phyloP scores from a whole-genome alignment of 2,797 vertebrate species.

The Psittacula derbiana region DNA sequence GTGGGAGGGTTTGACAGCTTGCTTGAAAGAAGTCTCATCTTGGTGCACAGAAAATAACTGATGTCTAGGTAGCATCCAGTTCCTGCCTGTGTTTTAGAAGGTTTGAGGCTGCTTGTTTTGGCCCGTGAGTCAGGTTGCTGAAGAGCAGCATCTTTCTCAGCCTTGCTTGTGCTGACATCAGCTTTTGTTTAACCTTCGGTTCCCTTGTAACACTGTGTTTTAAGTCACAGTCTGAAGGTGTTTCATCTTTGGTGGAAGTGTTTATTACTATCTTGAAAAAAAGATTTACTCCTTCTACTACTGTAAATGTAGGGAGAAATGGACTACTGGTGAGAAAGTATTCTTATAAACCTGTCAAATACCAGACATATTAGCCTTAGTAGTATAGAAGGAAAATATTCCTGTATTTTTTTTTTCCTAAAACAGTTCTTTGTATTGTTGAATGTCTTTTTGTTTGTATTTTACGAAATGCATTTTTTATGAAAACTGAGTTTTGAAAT shows the following conservation, averaged over 20 bases:
- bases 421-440: background rate
- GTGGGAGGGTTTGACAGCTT: background rate
- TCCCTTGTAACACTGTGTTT: background rate
- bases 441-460: background rate
- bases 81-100: background rate
- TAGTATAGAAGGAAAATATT: background rate
- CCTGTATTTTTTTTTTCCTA: background rate
- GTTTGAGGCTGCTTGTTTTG: background rate
- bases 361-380: background rate
- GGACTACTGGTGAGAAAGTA: background rate
- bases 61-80: background rate
- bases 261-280: background rate
- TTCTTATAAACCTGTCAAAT: background rate
- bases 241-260: background rate
- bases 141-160: background rate
- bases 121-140: background rate
- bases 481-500: background rate
- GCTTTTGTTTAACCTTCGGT: background rate
- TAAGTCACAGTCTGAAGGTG: background rate
- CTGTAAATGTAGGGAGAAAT: background rate
- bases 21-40: background rate
- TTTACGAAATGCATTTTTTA: background rate
- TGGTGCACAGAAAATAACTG: background rate
- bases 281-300: background rate
- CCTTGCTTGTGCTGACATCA: background rate